phyloP scores from a whole-genome alignment of 2,797 vertebrate species.

The Acanthurus leucopareius region DNA sequence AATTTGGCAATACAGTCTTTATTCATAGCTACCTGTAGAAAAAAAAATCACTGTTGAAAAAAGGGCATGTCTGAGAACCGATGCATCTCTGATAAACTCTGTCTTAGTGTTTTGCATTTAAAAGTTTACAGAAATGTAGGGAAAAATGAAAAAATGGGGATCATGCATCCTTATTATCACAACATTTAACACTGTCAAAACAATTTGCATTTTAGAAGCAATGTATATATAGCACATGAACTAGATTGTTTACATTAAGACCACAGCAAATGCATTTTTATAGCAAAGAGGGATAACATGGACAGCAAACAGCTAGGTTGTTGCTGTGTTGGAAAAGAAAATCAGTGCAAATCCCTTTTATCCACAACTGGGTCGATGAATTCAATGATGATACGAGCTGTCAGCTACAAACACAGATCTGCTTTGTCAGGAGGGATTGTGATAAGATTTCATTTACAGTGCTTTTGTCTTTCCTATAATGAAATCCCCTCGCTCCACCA shows the following conservation, averaged over 20 bases:
- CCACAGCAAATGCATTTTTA: constrained; percentile 9
- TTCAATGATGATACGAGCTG: constrained; percentile 16
- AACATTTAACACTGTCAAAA: constrained; percentile 17
- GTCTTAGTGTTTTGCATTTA: background rate
- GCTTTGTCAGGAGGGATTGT: background rate
- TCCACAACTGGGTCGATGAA: constrained; percentile 12
- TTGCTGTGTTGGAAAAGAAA: constrained; percentile 8
- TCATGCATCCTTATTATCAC: constrained; percentile 7
- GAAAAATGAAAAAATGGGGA: constrained; percentile 14
- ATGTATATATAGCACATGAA: constrained; percentile 17
- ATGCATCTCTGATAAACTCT: background rate
- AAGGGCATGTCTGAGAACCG: background rate
- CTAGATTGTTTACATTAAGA: constrained; percentile 21
- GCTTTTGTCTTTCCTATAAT: constrained; percentile 18
- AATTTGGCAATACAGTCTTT: constrained; percentile 26
- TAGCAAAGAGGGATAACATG: constrained; percentile 16
- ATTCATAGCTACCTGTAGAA: background rate
- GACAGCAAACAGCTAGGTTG: constrained; percentile 15
- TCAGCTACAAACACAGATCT: constrained; percentile 10
- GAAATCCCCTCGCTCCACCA: background rate
- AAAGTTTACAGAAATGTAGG: constrained; percentile 5
- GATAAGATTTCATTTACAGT: constrained; percentile 26
- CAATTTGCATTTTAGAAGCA: constrained; percentile 14
- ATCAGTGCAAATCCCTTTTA: constrained; percentile 35
- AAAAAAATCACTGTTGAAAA: constrained; percentile 4